Percentiles rank a stretch among this genome's conserved stretches.
phyloP scores from a whole-genome alignment of 1,140 invertebrate species.

The Saxidomus purpurata region DNA sequence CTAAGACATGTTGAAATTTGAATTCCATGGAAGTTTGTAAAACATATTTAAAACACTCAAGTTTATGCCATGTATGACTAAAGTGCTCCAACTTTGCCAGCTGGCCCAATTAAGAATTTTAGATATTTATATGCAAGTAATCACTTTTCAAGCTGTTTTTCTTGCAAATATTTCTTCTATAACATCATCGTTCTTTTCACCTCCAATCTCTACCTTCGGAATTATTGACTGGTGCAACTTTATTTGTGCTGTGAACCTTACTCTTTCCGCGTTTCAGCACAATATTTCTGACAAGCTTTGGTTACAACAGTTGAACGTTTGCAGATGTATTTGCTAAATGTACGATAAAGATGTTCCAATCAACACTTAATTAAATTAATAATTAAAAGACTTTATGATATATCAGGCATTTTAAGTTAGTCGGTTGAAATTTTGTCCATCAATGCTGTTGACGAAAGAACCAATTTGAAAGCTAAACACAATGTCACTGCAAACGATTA shows the following conservation, averaged over 20 bases:
- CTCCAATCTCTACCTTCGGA: background rate
- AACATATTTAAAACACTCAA: no score
- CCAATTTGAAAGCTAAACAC: constrained; percentile 5
- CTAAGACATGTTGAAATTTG: no score
- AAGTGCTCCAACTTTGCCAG: no score
- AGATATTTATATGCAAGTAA: no score
- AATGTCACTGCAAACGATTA: constrained; percentile 16
- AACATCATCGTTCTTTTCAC: background rate
- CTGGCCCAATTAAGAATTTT: no score
- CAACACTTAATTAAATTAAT: background rate
- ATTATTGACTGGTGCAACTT: background rate
- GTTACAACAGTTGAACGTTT: no score
- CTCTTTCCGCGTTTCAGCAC: no score
- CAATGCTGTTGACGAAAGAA: background rate
- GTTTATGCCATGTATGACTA: no score
- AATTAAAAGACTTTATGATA: background rate
- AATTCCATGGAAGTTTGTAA: no score
- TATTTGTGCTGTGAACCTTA: background rate
- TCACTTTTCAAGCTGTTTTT: background rate
- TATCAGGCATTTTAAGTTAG: background rate
- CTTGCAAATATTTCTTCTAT: background rate
- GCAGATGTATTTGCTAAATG: background rate
- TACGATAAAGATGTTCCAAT: constrained; percentile 12
- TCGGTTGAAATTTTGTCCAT: background rate
- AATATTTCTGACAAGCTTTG: no score